Base-by-base conservation (phyloP, 2,797 vertebrate genomes). In the Gambelia wislizenii region DNA sequence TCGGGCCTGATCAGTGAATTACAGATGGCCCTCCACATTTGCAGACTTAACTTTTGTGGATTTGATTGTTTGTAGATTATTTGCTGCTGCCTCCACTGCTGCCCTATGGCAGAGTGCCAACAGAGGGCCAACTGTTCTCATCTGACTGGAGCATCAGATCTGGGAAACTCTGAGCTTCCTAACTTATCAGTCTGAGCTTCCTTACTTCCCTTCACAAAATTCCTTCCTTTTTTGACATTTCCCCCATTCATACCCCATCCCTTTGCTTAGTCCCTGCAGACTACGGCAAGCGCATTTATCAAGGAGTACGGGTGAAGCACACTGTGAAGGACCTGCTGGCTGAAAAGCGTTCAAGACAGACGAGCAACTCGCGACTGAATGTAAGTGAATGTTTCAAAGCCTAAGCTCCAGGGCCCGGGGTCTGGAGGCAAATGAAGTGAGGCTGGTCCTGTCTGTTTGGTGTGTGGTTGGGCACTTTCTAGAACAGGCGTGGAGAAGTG, bases 241-340 rank as follows among this genome's bases (percentile, higher is more conserved):
- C 52, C 2, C 30, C 33, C 10, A 27, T 16, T 84, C 76, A 87
- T 0, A 2, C n/a, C 81, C 0, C 0, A 89, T 83, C 83, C 56
- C 0, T 86, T 72, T 92, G 74, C 84, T 94, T 92, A 97, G 96
- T 93, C 87, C 91, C 92, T 76, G 87, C 96, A 98, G 98, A 99
- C 89, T 98, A 98, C 76, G 97, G 98, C 30, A 99, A 98, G 86
- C 93, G 98, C 0, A 98, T 99, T 84, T 99, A 99, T 96, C 99
- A 99, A 90, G 99, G 99, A 0, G 98, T 99, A 52, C 95, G 99
- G 59, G 98, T 99, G 85, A 99, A 99, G 89, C 98, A 99, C 94
- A 99, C 99, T 0, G 99, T 99, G 92, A 99, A 99, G 94, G 99
- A 99, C 70, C 98, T 99, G 6, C 97, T 99, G 91, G 99, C 99